phyloP scores from a whole-genome alignment of 1,140 invertebrate species.

The Drosophila subpulchrella region DNA sequence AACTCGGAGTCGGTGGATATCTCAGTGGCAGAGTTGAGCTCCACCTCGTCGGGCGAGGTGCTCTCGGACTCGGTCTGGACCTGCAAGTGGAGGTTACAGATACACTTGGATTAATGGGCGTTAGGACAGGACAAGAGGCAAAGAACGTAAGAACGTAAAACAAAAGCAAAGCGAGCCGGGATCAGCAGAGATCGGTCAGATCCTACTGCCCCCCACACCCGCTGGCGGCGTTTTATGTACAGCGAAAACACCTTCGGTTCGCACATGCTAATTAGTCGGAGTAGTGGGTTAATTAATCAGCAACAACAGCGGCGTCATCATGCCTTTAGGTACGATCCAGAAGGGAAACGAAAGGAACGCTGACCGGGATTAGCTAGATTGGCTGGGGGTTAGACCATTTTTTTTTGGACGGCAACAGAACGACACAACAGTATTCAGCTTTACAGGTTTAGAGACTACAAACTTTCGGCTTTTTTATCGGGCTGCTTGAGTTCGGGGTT shows the following conservation, averaged over 20 bases:
- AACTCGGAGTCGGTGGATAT: constrained; percentile 96
- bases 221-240: constrained; percentile 19
- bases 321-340: constrained; percentile 84
- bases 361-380: constrained; percentile 49
- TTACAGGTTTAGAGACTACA: constrained; percentile 72
- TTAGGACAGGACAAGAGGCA: constrained; percentile 16
- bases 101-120: constrained; percentile 16
- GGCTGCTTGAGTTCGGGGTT: constrained; percentile 68
- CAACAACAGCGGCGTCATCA: constrained; percentile 48
- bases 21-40: constrained; percentile 93
- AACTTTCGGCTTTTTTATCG: constrained; percentile 58
- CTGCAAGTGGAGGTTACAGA: constrained; percentile 59
- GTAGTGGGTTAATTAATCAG: constrained; percentile 71
- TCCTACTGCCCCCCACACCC: constrained; percentile 8
- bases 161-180: constrained; percentile 29
- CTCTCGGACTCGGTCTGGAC: constrained; percentile 90
- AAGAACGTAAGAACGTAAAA: constrained; percentile 43
- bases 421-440: constrained; percentile 39
- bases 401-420: constrained; percentile 28
- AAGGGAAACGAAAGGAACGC: constrained; percentile 67
- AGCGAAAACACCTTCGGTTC: constrained; percentile 21
- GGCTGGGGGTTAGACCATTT: constrained; percentile 30
- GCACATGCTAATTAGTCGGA: constrained; percentile 72
- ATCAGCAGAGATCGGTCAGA: constrained; percentile 28
- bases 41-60: constrained; percentile 88